Evolutionary conservation across 1,140 invertebrate species (phyloP).

Genomic region (Dendrolimus punctatus): DNA sequence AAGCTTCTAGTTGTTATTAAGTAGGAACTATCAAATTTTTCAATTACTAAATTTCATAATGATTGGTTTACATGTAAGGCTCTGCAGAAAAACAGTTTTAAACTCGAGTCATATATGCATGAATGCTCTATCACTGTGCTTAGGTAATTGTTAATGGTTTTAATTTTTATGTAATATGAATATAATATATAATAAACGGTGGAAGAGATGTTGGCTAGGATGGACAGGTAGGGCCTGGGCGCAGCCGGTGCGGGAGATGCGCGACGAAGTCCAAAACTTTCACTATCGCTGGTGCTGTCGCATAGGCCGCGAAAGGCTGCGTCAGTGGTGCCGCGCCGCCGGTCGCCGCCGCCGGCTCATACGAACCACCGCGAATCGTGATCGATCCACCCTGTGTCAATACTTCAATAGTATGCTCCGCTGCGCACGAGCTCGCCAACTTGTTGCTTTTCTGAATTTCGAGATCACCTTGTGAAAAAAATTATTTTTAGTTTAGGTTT

Average conservation of each 20-base stretch:
- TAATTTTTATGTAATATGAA: too few species aligned
- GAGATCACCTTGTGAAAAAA: constrained; percentile 48
- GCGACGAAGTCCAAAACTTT: constrained; percentile 51
- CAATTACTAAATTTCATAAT: too few species aligned
- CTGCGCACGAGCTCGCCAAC: constrained; percentile 31
- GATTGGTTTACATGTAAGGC: too few species aligned
- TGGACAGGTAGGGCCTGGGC: constrained; percentile 40
- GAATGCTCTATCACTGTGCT: too few species aligned
- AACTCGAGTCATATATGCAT: too few species aligned
- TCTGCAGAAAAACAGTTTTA: too few species aligned
- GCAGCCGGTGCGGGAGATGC: constrained; percentile 36
- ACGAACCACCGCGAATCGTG: constrained; percentile 18
- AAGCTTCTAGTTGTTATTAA: too few species aligned
- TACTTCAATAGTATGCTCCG: constrained; percentile 31
- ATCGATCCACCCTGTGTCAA: constrained; percentile 33
- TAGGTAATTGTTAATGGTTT: too few species aligned
- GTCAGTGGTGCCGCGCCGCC: constrained; percentile 56
- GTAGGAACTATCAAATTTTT: too few species aligned
- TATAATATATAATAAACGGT: constrained; percentile 15
- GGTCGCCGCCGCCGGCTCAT: constrained; percentile 46
- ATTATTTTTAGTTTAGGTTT: constrained; percentile 42
- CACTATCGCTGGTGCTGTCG: constrained; percentile 55
- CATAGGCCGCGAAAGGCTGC: constrained; percentile 26
- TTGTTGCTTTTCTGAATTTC: constrained; percentile 45
- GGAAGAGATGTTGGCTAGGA: constrained; percentile 23